Evolutionary conservation across 2,113 vertebrate species (phyloP).

Genomic region (Clarias gariepinus): DNA sequence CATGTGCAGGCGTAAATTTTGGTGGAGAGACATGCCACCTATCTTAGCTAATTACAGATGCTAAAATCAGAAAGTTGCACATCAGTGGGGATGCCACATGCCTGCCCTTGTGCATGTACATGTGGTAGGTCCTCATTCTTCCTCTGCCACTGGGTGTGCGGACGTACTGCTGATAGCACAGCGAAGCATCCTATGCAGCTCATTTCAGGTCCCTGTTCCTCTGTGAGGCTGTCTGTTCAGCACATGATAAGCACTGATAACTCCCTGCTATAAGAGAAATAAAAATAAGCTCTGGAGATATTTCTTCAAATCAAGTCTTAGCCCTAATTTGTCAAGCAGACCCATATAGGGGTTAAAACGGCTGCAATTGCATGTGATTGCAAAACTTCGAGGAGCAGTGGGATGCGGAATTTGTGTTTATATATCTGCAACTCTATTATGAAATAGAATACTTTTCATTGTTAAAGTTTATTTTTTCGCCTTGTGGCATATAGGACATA

Average conservation of each 20-base stretch:
- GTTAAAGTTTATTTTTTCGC: not conserved
- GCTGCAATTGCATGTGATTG: not conserved
- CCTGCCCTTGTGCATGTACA: not conserved
- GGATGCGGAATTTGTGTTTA: not conserved
- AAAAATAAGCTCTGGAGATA: slow-evolving; percentile 40
- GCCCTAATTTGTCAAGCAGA: not conserved
- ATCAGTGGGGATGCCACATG: slow-evolving; percentile 7
- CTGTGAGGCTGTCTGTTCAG: slow-evolving; percentile 32
- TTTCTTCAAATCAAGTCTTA: slow-evolving; percentile 14
- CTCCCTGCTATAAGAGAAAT: slow-evolving; percentile 39
- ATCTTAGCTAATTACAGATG: slow-evolving; percentile 43
- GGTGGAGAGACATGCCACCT: slow-evolving; percentile 45
- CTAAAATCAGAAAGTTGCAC: slow-evolving; percentile 24
- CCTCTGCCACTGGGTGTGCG: not conserved
- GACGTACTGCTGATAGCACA: slow-evolving; percentile 1
- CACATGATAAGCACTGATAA: slow-evolving; percentile 41
- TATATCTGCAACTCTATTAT: not conserved
- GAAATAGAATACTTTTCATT: not conserved
- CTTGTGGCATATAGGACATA: not conserved
- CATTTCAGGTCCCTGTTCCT: slow-evolving; percentile 6
- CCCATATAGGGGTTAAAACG: not conserved
- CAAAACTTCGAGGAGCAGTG: not conserved
- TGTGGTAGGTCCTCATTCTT: not conserved
- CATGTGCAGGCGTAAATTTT: slow-evolving; percentile 29
- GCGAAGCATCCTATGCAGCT: slow-evolving; percentile 9